Percentiles rank a stretch among this genome's conserved stretches.
phyloP scores from a whole-genome alignment of 2,797 vertebrate species.

The Botia kubotai region DNA sequence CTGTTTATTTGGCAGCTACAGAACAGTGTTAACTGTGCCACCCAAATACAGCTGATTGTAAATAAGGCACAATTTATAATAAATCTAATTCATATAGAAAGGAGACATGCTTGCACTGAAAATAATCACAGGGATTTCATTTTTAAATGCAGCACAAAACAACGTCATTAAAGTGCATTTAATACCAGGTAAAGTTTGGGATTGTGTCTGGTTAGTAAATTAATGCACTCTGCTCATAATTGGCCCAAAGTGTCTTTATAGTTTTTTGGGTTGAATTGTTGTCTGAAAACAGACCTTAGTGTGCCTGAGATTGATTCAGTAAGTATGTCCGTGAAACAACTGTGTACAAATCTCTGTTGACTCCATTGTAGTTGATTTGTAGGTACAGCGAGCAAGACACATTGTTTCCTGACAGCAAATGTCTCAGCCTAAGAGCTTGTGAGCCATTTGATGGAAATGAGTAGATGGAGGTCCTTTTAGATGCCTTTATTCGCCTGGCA shows the following conservation, averaged over 20 bases:
- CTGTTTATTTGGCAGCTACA: background rate
- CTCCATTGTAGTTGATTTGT: conserved; percentile 24
- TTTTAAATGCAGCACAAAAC: background rate
- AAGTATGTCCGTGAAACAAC: background rate
- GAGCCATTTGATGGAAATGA: conserved; percentile 74
- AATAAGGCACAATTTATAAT: background rate
- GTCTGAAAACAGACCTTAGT: background rate
- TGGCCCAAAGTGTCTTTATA: background rate
- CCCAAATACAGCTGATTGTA: background rate
- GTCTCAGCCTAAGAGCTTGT: conserved; percentile 68
- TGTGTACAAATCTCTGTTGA: background rate
- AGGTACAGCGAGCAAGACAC: conserved; percentile 70
- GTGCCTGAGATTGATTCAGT: background rate
- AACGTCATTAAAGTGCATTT: background rate
- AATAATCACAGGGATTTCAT: background rate
- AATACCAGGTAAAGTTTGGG: background rate
- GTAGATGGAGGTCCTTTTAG: conserved; percentile 68
- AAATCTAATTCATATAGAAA: too few species aligned
- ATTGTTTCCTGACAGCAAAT: conserved; percentile 67
- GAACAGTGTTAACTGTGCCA: background rate
- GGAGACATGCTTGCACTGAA: background rate
- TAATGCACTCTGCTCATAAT: background rate
- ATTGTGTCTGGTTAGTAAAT: background rate
- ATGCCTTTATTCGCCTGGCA: conserved; percentile 71
- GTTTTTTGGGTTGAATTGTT: background rate